These are phyloP conservation scores for Apostichopus leukothele DNA, from an alignment of 53 echinoderm and acorn worm species.

Conservation along the genomic window DNA sequence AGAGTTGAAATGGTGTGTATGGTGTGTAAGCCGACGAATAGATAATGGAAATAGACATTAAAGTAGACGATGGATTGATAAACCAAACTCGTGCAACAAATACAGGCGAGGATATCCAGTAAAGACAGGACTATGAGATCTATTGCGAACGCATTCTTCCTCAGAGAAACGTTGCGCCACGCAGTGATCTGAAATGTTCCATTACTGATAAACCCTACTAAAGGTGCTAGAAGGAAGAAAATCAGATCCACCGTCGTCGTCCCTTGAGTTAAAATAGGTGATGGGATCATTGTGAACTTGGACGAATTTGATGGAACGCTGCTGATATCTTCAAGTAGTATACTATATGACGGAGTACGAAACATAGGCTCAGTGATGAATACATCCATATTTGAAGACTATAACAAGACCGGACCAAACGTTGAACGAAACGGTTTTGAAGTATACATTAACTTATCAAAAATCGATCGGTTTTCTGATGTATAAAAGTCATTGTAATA, in stretches of 20 bases:
- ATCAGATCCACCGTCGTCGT: not conserved
- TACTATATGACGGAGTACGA: no score
- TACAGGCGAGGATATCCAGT: not conserved
- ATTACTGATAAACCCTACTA: not conserved
- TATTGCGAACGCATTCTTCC: not conserved
- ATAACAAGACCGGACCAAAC: no score
- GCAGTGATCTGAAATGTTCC: not conserved
- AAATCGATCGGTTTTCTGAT: no score
- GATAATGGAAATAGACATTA: not conserved
- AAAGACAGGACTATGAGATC: not conserved
- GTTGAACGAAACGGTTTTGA: no score
- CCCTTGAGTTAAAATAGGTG: not conserved
- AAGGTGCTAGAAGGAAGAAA: not conserved
- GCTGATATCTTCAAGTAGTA: not conserved
- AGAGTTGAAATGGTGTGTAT: not conserved
- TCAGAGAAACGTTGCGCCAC: not conserved
- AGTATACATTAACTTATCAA: no score
- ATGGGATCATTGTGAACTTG: not conserved
- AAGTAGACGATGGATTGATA: not conserved
- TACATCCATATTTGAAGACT: no score
- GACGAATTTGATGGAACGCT: not conserved
- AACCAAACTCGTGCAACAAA: not conserved
- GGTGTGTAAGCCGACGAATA: not conserved
- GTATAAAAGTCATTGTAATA: no score
- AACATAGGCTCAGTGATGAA: no score